A percentile compares a stretch with the other conserved stretches of the same genome.
Evolutionary conservation across 2,888 invertebrate species (phyloP).

Genomic region (Reticulitermes lucifugus): DNA sequence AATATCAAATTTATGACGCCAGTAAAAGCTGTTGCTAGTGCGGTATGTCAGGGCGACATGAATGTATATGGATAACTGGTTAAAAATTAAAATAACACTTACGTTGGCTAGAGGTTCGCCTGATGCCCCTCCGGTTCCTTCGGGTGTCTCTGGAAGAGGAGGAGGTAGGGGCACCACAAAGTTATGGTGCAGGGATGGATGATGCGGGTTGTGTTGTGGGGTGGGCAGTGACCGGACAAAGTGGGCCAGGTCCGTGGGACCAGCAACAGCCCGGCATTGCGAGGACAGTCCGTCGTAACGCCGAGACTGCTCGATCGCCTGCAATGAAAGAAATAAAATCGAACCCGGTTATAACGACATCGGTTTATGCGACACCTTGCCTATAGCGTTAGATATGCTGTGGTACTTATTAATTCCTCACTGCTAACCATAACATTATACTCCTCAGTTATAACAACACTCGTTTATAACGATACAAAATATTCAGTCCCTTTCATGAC

Average conservation of each 20-base stretch:
- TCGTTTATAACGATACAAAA: too few species aligned
- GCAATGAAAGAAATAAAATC: slow-evolving; percentile 50
- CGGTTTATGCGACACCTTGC: too few species aligned
- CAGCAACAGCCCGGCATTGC: slow-evolving; percentile 81
- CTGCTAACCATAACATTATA: too few species aligned
- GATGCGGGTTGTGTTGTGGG: slow-evolving; percentile 63
- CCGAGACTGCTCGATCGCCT: slow-evolving; percentile 85
- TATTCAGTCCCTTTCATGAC: too few species aligned
- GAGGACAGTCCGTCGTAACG: slow-evolving; percentile 85
- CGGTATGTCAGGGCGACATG: not conserved
- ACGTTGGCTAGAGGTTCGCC: slow-evolving; percentile 63
- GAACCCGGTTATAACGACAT: too few species aligned
- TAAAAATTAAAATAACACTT: slow-evolving; percentile 57
- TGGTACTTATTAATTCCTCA: too few species aligned
- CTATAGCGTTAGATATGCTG: too few species aligned
- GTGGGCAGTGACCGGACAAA: slow-evolving; percentile 78
- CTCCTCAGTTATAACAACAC: too few species aligned
- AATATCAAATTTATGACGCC: too few species aligned
- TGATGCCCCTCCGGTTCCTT: slow-evolving; percentile 55
- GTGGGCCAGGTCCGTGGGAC: slow-evolving; percentile 79
- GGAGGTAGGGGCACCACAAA: slow-evolving; percentile 79
- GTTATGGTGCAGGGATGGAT: slow-evolving; percentile 64
- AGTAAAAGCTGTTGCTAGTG: too few species aligned
- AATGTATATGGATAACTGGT: not conserved
- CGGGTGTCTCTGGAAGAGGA: slow-evolving; percentile 63